Evolutionary conservation across 1,140 invertebrate genomes (phyloP).

Genomic region (Aplysia californica): DNA sequence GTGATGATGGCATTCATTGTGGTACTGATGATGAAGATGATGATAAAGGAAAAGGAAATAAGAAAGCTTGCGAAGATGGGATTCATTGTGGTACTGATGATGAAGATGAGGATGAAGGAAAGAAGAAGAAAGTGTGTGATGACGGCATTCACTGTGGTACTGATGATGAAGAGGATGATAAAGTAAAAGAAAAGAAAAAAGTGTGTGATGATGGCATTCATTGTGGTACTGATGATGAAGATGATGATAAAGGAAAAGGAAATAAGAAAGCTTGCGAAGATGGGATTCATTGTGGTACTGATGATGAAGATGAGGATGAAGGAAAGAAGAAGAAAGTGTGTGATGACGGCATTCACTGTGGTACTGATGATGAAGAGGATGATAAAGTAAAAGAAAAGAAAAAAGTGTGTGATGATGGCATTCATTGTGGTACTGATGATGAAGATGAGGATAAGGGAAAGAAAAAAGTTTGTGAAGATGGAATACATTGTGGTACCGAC

Average conservation of each 20-base stretch:
- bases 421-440: slow-evolving; percentile 38
- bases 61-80: slow-evolving; percentile 38
- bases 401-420: slow-evolving; percentile 30
- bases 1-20: slow-evolving; percentile 40
- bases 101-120: slow-evolving; percentile 40
- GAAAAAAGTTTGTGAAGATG: slow-evolving; percentile 38
- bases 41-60: not conserved
- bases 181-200: slow-evolving; percentile 6
- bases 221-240: slow-evolving; percentile 35
- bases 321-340: slow-evolving; percentile 10
- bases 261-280: slow-evolving; percentile 34
- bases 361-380: slow-evolving; percentile 33
- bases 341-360: slow-evolving; percentile 30
- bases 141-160: slow-evolving; percentile 42
- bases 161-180: slow-evolving; percentile 37
- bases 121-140: slow-evolving; percentile 29
- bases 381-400: slow-evolving; percentile 7
- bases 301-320: slow-evolving; percentile 36
- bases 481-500: slow-evolving; percentile 26
- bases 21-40: slow-evolving; percentile 41
- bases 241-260: slow-evolving; percentile 3
- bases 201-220: slow-evolving; percentile 33
- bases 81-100: slow-evolving; percentile 43
- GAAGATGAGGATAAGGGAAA: slow-evolving; percentile 12
- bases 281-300: slow-evolving; percentile 43